A percentile compares a stretch with the other conserved stretches of the same genome.
Evolutionary conservation across 2,888 invertebrate genomes (phyloP).

Genomic region (Euproctis similis): DNA sequence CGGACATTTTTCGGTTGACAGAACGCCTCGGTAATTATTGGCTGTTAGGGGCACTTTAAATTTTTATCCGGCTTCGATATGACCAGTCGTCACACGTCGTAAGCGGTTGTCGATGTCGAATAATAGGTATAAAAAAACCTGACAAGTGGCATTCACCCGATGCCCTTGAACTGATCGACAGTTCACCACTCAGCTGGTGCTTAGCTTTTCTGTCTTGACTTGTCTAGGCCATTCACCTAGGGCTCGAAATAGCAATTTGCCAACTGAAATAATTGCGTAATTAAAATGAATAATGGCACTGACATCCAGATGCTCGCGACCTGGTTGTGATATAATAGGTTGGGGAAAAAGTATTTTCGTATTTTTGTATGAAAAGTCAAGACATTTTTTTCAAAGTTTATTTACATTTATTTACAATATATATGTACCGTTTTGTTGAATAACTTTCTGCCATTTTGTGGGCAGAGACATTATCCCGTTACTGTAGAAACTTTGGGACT

Average conservation of each 20-base stretch:
- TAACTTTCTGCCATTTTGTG: too few relatives aligned
- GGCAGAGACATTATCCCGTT: too few relatives aligned
- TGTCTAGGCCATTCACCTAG: conserved; percentile 64
- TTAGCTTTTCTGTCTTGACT: conserved; percentile 58
- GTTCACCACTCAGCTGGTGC: conserved; percentile 65
- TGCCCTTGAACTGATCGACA: conserved; percentile 64
- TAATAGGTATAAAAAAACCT: conserved; percentile 70
- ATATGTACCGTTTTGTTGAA: too few relatives aligned
- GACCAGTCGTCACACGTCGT: conserved; percentile 54
- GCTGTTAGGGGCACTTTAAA: conserved; percentile 35
- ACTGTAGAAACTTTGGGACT: too few relatives aligned
- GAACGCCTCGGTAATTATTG: too few relatives aligned
- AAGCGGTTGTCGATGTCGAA: conserved; percentile 53
- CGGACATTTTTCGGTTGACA: too few relatives aligned
- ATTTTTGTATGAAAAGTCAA: too few relatives aligned
- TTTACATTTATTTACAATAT: too few relatives aligned
- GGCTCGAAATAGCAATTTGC: conserved; percentile 38
- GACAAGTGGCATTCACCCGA: conserved; percentile 68
- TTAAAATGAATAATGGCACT: conserved; percentile 14
- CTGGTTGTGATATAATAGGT: too few relatives aligned
- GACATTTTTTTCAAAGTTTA: too few relatives aligned
- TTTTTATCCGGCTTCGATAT: conserved; percentile 58
- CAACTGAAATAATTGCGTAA: conserved; percentile 24
- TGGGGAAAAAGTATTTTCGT: too few relatives aligned
- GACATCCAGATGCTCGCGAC: conserved; percentile 21